These are phyloP conservation scores for Drosophila mayri DNA, from an alignment of 1,140 invertebrate species.

Conservation along the genomic window DNA sequence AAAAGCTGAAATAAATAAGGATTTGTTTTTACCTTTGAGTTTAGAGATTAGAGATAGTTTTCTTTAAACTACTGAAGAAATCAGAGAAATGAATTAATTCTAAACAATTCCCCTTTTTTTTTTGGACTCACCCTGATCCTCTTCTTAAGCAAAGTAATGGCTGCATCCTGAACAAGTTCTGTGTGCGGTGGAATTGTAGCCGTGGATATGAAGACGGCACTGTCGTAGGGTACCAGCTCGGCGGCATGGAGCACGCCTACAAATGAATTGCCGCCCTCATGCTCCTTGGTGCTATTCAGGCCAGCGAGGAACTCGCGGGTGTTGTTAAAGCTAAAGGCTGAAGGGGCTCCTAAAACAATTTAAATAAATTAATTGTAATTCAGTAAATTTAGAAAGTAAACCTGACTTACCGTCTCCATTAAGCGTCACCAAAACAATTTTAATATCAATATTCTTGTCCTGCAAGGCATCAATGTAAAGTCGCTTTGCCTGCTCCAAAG, in stretches of 20 bases:
- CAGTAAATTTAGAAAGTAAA: background rate
- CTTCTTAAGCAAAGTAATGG: conserved; percentile 86
- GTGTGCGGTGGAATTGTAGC: conserved; percentile 85
- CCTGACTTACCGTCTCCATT: conserved; percentile 74
- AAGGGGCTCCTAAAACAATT: conserved; percentile 61
- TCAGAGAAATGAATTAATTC: background rate
- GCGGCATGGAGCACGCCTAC: conserved; percentile 83
- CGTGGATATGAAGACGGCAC: conserved; percentile 87
- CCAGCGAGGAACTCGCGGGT: conserved; percentile 82
- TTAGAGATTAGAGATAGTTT: background rate
- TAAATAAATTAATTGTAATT: background rate
- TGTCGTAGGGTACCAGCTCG: conserved; percentile 87
- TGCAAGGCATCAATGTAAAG: conserved; percentile 85
- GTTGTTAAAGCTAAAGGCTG: conserved; percentile 83
- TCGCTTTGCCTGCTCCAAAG: conserved; percentile 85
- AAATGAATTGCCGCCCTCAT: conserved; percentile 77
- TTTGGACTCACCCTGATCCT: conserved; percentile 85
- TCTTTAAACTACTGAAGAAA: background rate
- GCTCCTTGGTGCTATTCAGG: conserved; percentile 80
- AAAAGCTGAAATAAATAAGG: conserved; percentile 13
- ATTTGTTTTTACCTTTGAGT: no score
- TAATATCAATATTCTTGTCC: conserved; percentile 79
- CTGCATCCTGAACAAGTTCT: conserved; percentile 85
- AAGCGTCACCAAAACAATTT: conserved; percentile 82
- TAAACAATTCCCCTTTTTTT: background rate